A percentile compares a stretch with the other conserved stretches of the same genome.
These are phyloP conservation scores for Pygocentrus nattereri DNA, from an alignment of 2,797 vertebrate species.

Conservation along the genomic window DNA sequence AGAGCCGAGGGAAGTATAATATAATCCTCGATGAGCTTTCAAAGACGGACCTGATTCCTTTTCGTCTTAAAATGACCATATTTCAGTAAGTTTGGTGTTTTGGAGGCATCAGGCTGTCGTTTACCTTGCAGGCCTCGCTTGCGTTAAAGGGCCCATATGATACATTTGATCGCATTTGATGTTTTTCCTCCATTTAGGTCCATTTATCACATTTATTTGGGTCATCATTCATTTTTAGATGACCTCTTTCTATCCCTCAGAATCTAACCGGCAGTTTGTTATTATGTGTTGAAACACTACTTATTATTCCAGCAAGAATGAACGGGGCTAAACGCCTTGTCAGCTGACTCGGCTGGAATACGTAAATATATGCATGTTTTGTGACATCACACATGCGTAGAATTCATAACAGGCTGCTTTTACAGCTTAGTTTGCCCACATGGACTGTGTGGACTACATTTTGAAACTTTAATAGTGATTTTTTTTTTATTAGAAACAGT, in stretches of 20 bases:
- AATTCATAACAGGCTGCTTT: background rate
- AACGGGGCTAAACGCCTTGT: background rate
- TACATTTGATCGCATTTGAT: background rate
- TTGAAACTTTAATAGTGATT: background rate
- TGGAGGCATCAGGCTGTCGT: background rate
- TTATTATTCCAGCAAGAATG: too few relatives aligned
- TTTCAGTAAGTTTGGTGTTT: background rate
- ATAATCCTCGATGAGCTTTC: conserved; percentile 75
- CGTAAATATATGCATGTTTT: background rate
- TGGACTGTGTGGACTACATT: background rate
- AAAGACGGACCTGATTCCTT: conserved; percentile 47
- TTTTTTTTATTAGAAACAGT: background rate
- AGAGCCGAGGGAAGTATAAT: conserved; percentile 44
- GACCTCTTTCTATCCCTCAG: too few relatives aligned
- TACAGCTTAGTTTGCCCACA: background rate
- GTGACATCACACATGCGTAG: background rate
- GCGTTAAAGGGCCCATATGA: conserved; percentile 1
- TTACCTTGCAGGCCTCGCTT: background rate
- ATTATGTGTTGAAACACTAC: too few relatives aligned
- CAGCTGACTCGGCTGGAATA: background rate
- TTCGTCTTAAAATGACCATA: conserved; percentile 35
- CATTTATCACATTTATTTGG: background rate
- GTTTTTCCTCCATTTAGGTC: background rate
- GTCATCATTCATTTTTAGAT: background rate
- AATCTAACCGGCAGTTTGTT: too few relatives aligned